Evolutionary conservation across 2,888 invertebrate species (phyloP).

Genomic region (Euzetes globulus): DNA sequence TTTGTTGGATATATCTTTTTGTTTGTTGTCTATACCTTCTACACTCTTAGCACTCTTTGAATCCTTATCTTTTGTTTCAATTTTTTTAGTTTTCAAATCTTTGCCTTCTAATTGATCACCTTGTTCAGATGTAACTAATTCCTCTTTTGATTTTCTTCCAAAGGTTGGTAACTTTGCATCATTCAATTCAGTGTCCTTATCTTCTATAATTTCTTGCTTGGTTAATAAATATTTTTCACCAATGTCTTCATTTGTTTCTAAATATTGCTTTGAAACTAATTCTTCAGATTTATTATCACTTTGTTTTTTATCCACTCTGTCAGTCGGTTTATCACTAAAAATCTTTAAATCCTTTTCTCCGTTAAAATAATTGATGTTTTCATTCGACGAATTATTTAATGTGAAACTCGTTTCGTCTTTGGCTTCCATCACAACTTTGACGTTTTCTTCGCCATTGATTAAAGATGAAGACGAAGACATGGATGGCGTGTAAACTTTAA

Average conservation of each 20-base stretch:
- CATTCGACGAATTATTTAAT: background rate
- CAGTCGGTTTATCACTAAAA: background rate
- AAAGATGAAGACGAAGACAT: constrained; percentile 19
- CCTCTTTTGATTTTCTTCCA: too few species aligned
- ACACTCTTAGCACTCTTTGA: background rate
- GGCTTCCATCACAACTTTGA: constrained; percentile 5
- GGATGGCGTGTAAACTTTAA: constrained; percentile 14
- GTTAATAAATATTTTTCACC: too few species aligned
- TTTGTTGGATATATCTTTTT: background rate
- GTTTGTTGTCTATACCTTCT: background rate
- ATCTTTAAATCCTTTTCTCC: background rate
- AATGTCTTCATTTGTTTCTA: background rate
- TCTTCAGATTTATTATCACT: background rate
- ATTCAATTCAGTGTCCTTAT: too few species aligned
- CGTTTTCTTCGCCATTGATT: background rate
- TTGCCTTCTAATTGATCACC: background rate
- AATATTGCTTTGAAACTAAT: background rate
- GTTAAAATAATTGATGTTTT: background rate
- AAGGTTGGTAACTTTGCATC: too few species aligned
- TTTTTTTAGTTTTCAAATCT: background rate
- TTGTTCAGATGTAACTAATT: background rate
- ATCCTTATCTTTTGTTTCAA: too few species aligned
- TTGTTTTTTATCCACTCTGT: background rate
- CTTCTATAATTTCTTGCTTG: too few species aligned
- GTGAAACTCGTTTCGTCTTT: background rate